Evolutionary conservation across 1,140 invertebrate genomes (phyloP).

Genomic region (Papilio glaucus): DNA sequence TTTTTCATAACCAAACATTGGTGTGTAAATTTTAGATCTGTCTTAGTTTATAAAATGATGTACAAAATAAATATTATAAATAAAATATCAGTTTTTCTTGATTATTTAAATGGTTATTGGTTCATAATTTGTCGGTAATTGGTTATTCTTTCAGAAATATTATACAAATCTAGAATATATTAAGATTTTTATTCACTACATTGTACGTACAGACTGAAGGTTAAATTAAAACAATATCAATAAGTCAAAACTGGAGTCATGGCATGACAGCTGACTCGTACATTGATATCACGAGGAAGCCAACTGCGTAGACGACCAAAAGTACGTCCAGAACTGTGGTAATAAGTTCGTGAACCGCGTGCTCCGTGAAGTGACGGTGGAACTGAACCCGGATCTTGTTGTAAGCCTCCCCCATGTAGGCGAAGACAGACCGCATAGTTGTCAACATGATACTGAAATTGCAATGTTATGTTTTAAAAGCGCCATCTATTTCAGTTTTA

Average conservation of each 20-base stretch:
- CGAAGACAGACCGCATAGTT: slow-evolving; percentile 50
- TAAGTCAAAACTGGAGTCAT: not conserved
- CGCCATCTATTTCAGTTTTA: slow-evolving; percentile 38
- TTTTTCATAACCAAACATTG: no score
- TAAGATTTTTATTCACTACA: not conserved
- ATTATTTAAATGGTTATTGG: no score
- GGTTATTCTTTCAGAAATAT: not conserved
- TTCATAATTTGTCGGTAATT: no score
- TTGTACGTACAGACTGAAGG: not conserved
- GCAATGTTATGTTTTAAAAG: slow-evolving; percentile 20
- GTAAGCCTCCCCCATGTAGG: slow-evolving; percentile 44
- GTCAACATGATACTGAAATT: slow-evolving; percentile 55
- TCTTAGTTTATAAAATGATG: not conserved
- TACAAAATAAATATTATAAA: not conserved
- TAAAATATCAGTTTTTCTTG: not conserved
- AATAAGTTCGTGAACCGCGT: slow-evolving; percentile 53
- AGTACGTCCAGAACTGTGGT: slow-evolving; percentile 61
- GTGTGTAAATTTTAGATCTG: not conserved
- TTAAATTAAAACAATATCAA: not conserved
- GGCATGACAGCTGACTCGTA: slow-evolving; percentile 60
- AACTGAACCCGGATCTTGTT: slow-evolving; percentile 44
- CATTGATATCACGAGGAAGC: slow-evolving; percentile 64
- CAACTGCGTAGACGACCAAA: slow-evolving; percentile 62
- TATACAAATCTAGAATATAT: not conserved
- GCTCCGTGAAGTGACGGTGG: slow-evolving; percentile 48